A percentile compares a stretch with the other conserved stretches of the same genome.
These are phyloP conservation scores for Matsumurasca onukii DNA, from an alignment of 1,140 invertebrate genomes.

Conservation along the genomic window DNA sequence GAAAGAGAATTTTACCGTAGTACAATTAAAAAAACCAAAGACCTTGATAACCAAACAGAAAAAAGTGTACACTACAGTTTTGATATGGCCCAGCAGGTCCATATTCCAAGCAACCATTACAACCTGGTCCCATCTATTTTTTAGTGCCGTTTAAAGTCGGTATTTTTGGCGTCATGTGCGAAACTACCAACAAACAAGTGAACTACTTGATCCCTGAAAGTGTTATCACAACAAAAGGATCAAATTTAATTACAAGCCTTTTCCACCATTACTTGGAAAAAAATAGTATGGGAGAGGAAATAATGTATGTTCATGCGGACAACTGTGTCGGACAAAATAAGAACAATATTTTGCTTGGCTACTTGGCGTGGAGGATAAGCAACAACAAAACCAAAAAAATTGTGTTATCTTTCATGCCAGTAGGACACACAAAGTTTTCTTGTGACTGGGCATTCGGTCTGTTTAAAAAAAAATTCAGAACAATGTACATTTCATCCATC, in stretches of 20 bases:
- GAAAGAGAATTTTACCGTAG: conserved; percentile 18
- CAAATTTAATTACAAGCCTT: conserved; percentile 32
- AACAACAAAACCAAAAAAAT: conserved; percentile 24
- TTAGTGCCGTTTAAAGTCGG: conserved; percentile 35
- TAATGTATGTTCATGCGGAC: conserved; percentile 34
- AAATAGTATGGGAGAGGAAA: conserved; percentile 22
- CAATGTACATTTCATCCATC: conserved; percentile 26
- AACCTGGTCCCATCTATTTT: conserved; percentile 35
- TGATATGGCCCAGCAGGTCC: conserved; percentile 31
- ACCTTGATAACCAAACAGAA: background rate
- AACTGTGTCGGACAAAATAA: conserved; percentile 38
- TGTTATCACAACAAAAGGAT: conserved; percentile 27
- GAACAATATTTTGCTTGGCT: conserved; percentile 29
- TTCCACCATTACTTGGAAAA: conserved; percentile 33
- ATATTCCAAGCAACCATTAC: conserved; percentile 33
- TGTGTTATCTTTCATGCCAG: conserved; percentile 24
- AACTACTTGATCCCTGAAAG: conserved; percentile 35
- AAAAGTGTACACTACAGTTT: conserved; percentile 27
- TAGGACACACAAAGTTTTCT: conserved; percentile 31
- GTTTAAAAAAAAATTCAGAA: conserved; percentile 27
- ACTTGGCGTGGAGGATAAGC: conserved; percentile 21
- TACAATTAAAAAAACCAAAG: background rate
- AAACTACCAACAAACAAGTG: conserved; percentile 29
- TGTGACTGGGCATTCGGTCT: conserved; percentile 33
- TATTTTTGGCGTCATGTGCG: conserved; percentile 36